These are phyloP conservation scores for Myioborus miniatus DNA, from an alignment of 2,797 vertebrate species.

Conservation along the genomic window DNA sequence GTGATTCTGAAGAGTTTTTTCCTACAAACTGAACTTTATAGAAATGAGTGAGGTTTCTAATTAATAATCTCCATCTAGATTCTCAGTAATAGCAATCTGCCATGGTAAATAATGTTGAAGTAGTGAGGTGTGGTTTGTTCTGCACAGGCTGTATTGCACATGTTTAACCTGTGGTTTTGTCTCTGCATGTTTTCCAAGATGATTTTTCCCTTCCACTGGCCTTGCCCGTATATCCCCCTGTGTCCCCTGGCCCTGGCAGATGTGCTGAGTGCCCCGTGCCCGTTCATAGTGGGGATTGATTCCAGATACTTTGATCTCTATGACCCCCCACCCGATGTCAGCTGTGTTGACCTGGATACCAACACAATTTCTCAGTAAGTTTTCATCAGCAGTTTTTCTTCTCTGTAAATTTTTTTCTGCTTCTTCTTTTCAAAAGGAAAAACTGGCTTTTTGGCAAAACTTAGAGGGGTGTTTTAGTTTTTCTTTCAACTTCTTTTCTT, in stretches of 20 bases:
- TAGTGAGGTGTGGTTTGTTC: neutral
- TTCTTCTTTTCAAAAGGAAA: neutral
- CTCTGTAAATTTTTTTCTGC: neutral
- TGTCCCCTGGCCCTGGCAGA: conserved; percentile 96
- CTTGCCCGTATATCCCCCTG: conserved; percentile 96
- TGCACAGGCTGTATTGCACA: neutral
- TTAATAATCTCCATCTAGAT: neutral
- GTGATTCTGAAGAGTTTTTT: neutral
- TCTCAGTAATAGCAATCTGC: neutral
- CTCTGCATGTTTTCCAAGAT: conserved; percentile 80
- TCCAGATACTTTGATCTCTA: conserved; percentile 98
- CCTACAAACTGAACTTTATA: neutral
- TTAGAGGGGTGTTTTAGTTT: neutral
- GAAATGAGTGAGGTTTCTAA: neutral
- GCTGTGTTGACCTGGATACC: conserved; percentile 98
- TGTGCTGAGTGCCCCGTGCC: conserved; percentile 95
- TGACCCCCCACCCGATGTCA: conserved; percentile 94
- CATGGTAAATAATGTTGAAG: neutral
- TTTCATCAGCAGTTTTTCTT: neutral
- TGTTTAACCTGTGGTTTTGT: neutral
- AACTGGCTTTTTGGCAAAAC: neutral
- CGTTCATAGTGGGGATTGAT: conserved; percentile 98
- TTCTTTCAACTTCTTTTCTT: neutral
- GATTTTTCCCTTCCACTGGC: conserved; percentile 99
- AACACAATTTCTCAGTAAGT: conserved; percentile 99